Evolutionary conservation across 1,140 invertebrate species (phyloP).

Genomic region (Theocolax elegans): DNA sequence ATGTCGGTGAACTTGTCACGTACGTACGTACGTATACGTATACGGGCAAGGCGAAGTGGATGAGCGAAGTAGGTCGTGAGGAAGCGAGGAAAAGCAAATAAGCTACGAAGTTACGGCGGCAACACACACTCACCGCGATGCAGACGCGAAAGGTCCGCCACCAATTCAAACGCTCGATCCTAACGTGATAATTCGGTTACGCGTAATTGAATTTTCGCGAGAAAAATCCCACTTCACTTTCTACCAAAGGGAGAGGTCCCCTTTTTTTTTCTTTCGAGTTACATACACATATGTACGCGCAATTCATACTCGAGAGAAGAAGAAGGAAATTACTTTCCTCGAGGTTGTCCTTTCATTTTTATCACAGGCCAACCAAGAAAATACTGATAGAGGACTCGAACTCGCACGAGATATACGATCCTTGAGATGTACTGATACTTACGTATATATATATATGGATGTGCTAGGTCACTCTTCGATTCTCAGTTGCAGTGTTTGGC

Average conservation of each 20-base stretch:
- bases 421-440: background rate
- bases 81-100: slow-evolving; percentile 21
- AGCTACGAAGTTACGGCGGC: slow-evolving; percentile 11
- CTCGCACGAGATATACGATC: slow-evolving; percentile 18
- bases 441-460: background rate
- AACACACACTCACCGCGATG: background rate
- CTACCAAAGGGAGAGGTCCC: no score
- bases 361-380: background rate
- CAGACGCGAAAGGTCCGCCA: no score
- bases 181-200: slow-evolving; percentile 14
- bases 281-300: no score
- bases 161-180: no score
- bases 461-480: slow-evolving; percentile 28
- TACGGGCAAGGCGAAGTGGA: slow-evolving; percentile 38
- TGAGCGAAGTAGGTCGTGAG: slow-evolving; percentile 36
- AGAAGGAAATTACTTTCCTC: no score
- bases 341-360: slow-evolving; percentile 19
- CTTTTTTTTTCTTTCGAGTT: no score
- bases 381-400: slow-evolving; percentile 11
- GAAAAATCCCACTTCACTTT: no score
- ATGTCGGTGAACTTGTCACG: slow-evolving; percentile 40
- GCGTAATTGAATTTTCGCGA: background rate
- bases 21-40: no score
- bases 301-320: no score
- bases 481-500: slow-evolving; percentile 31